Evolutionary conservation across 2,888 invertebrate genomes (phyloP).

Genomic region (Tuta absoluta): DNA sequence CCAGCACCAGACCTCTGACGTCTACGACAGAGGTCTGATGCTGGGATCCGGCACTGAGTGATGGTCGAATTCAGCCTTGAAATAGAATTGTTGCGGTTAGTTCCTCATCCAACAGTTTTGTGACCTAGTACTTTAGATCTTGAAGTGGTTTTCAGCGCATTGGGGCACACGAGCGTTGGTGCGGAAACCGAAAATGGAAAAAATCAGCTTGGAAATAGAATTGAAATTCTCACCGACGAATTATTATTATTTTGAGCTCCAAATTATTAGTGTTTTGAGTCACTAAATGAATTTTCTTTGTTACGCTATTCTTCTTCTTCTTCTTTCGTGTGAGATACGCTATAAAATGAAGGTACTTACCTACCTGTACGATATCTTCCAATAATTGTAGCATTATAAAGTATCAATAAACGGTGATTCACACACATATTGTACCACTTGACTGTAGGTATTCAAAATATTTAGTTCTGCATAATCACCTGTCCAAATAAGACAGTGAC

Average conservation of each 20-base stretch:
- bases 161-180: conserved; percentile 92
- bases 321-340: not conserved
- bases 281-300: too few relatives aligned
- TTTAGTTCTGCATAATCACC: not conserved
- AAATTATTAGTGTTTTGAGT: too few relatives aligned
- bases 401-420: conserved; percentile 1
- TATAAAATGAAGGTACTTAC: not conserved
- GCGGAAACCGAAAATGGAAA: conserved; percentile 91
- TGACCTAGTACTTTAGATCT: not conserved
- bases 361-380: not conserved
- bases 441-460: not conserved
- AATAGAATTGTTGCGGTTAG: conserved; percentile 92
- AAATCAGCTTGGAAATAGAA: too few relatives aligned
- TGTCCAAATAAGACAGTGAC: conserved; percentile 20
- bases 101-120: not conserved
- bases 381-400: not conserved
- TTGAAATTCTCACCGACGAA: too few relatives aligned
- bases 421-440: not conserved
- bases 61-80: conserved; percentile 91
- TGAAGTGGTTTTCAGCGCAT: conserved; percentile 86
- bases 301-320: not conserved
- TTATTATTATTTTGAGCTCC: too few relatives aligned
- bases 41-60: conserved; percentile 92
- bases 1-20: conserved; percentile 84
- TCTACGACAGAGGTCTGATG: conserved; percentile 92